A percentile compares a stretch with the other conserved stretches of the same genome.
Conservation (phyloP, 2,888 invertebrate species). For the Lasioglossum leucozonium region DNA sequence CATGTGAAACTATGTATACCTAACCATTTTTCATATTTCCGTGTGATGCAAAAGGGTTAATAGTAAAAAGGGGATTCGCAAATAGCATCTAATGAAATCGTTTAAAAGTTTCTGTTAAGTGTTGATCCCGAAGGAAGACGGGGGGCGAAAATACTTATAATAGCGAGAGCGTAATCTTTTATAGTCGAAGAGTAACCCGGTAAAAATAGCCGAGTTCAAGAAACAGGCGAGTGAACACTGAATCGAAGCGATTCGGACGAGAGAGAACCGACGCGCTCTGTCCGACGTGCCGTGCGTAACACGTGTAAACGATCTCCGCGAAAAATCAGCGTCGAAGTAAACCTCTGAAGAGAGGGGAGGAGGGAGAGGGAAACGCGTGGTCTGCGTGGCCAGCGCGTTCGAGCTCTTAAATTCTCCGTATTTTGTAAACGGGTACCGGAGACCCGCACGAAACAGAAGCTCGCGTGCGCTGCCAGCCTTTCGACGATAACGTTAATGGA, state of each 20-base stretch:
- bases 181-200: background rate
- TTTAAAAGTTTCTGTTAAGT: background rate
- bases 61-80: no score
- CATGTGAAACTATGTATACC: no score
- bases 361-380: constrained; percentile 20
- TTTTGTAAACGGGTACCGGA: constrained; percentile 69
- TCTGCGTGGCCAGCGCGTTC: constrained; percentile 43
- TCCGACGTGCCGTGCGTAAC: constrained; percentile 28
- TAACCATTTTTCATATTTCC: no score
- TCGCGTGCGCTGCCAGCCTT: constrained; percentile 37
- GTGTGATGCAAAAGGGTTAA: no score
- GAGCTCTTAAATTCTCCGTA: constrained; percentile 70
- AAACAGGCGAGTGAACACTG: background rate
- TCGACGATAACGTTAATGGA: constrained; percentile 70
- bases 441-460: constrained; percentile 28
- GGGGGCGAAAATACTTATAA: background rate
- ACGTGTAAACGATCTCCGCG: constrained; percentile 32
- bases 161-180: background rate
- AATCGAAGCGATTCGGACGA: background rate
- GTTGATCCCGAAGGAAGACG: background rate
- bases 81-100: background rate
- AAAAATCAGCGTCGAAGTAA: constrained; percentile 24
- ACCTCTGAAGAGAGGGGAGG: background rate
- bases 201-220: constrained; percentile 15
- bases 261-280: constrained; percentile 21